Evolutionary conservation across 2,888 invertebrate species (phyloP).

Genomic region (Epsilonema sp.): DNA sequence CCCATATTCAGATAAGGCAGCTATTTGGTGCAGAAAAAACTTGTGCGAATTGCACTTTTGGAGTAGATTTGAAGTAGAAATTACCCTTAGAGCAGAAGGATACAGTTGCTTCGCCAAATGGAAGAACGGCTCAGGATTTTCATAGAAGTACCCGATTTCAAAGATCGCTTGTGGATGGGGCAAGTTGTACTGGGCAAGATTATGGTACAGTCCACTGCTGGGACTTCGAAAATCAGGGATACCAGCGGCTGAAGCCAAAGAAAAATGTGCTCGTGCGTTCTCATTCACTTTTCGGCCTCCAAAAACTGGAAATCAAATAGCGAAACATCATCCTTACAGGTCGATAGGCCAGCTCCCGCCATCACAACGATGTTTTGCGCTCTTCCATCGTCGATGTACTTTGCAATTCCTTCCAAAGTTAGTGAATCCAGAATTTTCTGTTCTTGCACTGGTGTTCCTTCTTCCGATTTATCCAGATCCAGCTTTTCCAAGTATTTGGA

Average conservation of each 20-base stretch:
- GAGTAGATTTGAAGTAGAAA: too few relatives aligned
- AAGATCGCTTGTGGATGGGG: slow-evolving; percentile 77
- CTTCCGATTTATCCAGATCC: too few relatives aligned
- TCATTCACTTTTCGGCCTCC: too few relatives aligned
- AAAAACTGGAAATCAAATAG: too few relatives aligned
- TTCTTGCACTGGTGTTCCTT: too few relatives aligned
- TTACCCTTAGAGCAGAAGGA: slow-evolving; percentile 38
- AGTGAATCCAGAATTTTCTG: not conserved
- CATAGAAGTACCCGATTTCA: slow-evolving; percentile 50
- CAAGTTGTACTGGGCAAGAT: slow-evolving; percentile 65
- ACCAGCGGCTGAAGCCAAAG: slow-evolving; percentile 50
- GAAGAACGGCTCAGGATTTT: slow-evolving; percentile 75
- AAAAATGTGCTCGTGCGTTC: slow-evolving; percentile 5
- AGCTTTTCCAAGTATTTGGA: too few relatives aligned
- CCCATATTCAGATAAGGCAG: too few relatives aligned
- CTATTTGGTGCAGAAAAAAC: too few relatives aligned
- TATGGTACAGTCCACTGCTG: slow-evolving; percentile 68
- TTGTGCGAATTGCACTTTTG: too few relatives aligned
- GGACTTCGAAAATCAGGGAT: slow-evolving; percentile 86
- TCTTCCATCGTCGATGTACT: not conserved
- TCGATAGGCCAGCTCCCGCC: slow-evolving; percentile 85
- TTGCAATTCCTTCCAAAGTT: not conserved
- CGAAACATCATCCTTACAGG: slow-evolving; percentile 56
- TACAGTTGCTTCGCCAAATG: slow-evolving; percentile 65
- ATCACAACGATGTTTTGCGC: slow-evolving; percentile 58